Conservation (phyloP, 2,888 invertebrate genomes). For the Uloborus plumipes region DNA sequence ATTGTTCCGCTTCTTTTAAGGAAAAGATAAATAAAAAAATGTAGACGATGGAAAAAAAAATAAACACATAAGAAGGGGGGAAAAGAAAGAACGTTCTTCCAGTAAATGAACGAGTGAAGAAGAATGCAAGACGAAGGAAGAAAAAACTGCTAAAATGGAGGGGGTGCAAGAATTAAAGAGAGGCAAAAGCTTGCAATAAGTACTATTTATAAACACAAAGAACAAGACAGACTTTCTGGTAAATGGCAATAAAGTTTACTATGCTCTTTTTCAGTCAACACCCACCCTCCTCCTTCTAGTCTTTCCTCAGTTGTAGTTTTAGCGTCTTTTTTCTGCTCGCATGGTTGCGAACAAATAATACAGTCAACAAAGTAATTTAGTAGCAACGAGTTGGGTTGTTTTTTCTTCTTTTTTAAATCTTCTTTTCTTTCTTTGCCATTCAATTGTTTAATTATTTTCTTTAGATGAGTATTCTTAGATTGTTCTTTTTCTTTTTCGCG, state of each 20-base stretch:
- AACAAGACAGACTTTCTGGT: conserved; percentile 61
- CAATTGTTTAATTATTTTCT: conserved; percentile 64
- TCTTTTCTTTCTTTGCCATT: conserved; percentile 33
- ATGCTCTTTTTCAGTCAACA: conserved; percentile 58
- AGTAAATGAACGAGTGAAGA: conserved; percentile 54
- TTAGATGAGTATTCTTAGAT: conserved; percentile 9
- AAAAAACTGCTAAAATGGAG: conserved; percentile 52
- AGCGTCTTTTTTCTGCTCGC: conserved; percentile 37
- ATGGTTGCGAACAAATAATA: conserved; percentile 64
- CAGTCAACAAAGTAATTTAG: conserved; percentile 64
- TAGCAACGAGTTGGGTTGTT: conserved; percentile 46
- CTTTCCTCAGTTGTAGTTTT: conserved; percentile 22
- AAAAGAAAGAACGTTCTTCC: conserved; percentile 18
- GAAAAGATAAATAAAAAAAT: conserved; percentile 32
- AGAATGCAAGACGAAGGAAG: conserved; percentile 26
- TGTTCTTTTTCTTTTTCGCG: too few relatives aligned
- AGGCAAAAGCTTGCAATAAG: conserved; percentile 56
- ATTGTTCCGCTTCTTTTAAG: conserved; percentile 62
- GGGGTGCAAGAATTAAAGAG: conserved; percentile 63
- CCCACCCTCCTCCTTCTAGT: conserved; percentile 14
- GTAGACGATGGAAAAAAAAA: conserved; percentile 14
- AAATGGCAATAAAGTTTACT: conserved; percentile 65
- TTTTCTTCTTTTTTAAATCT: conserved; percentile 25
- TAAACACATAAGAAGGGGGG: neutral
- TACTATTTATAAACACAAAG: conserved; percentile 64